A percentile compares a stretch with the other conserved stretches of the same genome.
phyloP scores from a whole-genome alignment of 2,113 vertebrate species.

The Eonycteris spelaea region DNA sequence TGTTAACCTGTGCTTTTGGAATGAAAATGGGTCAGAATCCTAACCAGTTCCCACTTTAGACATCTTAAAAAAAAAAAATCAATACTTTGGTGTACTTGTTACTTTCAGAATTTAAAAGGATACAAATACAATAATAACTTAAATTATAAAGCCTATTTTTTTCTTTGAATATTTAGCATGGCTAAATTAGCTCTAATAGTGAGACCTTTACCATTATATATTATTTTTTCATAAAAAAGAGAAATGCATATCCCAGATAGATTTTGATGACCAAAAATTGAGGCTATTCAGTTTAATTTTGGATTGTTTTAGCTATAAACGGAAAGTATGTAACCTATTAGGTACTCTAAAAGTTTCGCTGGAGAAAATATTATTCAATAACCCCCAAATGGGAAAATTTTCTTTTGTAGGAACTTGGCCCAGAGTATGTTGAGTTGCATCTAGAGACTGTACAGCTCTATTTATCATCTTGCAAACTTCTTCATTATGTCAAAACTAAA shows the following conservation, averaged over 20 bases:
- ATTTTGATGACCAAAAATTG: not conserved
- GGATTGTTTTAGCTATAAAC: slow-evolving; percentile 15
- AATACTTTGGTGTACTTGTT: not conserved
- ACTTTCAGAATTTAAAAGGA: slow-evolving; percentile 23
- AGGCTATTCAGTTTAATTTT: slow-evolving; percentile 37
- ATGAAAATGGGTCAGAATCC: not conserved
- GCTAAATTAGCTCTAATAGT: not conserved
- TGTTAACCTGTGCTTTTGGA: not conserved
- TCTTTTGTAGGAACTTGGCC: slow-evolving; percentile 68
- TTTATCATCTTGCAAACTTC: slow-evolving; percentile 71
- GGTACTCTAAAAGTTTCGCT: slow-evolving; percentile 58
- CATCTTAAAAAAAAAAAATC: not conserved
- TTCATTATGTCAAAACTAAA: slow-evolving; percentile 67
- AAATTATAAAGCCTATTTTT: not conserved
- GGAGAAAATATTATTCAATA: slow-evolving; percentile 66
- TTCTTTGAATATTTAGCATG: slow-evolving; percentile 1
- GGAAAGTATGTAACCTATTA: slow-evolving; percentile 57
- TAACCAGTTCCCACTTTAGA: not conserved
- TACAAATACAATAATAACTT: not conserved
- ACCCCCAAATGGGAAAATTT: slow-evolving; percentile 62
- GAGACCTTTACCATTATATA: not conserved
- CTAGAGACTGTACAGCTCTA: slow-evolving; percentile 49
- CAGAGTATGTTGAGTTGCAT: slow-evolving; percentile 7
- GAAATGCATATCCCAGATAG: not conserved
- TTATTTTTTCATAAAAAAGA: slow-evolving; percentile 16